phyloP scores from a whole-genome alignment of 1,140 invertebrate species.

The Trichonephila clavipes region DNA sequence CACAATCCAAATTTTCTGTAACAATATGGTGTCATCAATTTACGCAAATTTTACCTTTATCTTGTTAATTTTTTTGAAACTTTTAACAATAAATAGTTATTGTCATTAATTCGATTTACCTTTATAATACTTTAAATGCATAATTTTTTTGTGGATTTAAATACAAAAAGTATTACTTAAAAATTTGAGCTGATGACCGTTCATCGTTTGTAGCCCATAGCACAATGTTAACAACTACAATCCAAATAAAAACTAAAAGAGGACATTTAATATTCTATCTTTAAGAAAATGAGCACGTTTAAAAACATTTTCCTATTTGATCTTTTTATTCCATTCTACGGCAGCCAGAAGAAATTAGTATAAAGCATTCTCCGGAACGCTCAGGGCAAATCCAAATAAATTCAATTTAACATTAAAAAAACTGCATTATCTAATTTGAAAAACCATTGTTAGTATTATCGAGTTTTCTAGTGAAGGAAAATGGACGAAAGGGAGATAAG shows the following conservation, averaged over 20 bases:
- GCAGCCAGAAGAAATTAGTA: not conserved
- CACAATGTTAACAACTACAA: not conserved
- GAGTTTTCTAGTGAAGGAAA: not conserved
- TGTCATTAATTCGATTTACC: too few species aligned
- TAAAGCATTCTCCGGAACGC: not conserved
- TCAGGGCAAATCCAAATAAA: not conserved
- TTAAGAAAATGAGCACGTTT: not conserved
- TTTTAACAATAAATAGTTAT: too few species aligned
- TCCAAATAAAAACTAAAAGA: not conserved
- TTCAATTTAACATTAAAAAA: not conserved
- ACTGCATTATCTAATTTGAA: not conserved
- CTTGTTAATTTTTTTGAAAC: too few species aligned
- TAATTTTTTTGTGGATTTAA: too few species aligned
- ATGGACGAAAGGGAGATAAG: not conserved
- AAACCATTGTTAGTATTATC: slow-evolving; percentile 30
- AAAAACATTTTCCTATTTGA: not conserved
- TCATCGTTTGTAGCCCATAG: too few species aligned
- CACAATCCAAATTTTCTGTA: too few species aligned
- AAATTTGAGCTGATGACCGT: too few species aligned
- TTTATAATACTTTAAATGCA: too few species aligned
- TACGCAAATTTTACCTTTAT: too few species aligned
- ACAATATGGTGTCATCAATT: too few species aligned
- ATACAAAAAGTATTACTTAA: too few species aligned
- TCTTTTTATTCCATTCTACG: not conserved
- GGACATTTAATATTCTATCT: not conserved